phyloP scores from a whole-genome alignment of 2,113 vertebrate genomes.

The Pterocles burchelli region DNA sequence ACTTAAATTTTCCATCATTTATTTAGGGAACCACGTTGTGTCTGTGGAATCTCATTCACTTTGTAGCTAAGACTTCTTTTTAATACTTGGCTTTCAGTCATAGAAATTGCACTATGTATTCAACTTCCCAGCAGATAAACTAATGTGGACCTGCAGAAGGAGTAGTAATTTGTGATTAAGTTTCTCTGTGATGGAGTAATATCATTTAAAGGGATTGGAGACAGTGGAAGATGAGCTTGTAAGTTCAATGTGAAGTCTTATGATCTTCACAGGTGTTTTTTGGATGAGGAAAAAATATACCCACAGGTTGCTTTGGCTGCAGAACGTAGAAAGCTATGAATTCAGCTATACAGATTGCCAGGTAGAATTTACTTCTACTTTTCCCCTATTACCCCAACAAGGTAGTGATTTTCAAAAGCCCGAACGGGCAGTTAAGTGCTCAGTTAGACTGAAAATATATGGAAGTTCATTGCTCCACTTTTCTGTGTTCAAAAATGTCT shows the following conservation, averaged over 20 bases:
- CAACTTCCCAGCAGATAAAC: not conserved
- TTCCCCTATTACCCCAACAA: not conserved
- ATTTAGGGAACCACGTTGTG: not conserved
- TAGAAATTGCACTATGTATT: not conserved
- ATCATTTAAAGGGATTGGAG: not conserved
- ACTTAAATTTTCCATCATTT: not conserved
- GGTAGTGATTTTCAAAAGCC: not conserved
- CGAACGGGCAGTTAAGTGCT: not conserved
- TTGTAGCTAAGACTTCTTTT: not conserved
- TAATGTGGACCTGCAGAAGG: not conserved
- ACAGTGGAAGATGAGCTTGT: not conserved
- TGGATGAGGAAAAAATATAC: not conserved
- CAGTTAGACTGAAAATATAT: not conserved
- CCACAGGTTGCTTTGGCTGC: not conserved
- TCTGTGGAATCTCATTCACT: not conserved
- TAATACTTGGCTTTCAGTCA: not conserved
- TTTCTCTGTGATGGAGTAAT: not conserved
- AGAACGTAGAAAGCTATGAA: not conserved
- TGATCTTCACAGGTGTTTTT: not conserved
- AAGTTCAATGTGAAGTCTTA: not conserved
- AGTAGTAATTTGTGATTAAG: not conserved
- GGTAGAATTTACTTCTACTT: not conserved
- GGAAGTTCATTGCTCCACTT: not conserved
- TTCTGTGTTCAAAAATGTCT: not conserved
- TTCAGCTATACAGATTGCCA: not conserved